Conservation (phyloP, 1,140 invertebrate species). For the Liolophura sinensis region DNA sequence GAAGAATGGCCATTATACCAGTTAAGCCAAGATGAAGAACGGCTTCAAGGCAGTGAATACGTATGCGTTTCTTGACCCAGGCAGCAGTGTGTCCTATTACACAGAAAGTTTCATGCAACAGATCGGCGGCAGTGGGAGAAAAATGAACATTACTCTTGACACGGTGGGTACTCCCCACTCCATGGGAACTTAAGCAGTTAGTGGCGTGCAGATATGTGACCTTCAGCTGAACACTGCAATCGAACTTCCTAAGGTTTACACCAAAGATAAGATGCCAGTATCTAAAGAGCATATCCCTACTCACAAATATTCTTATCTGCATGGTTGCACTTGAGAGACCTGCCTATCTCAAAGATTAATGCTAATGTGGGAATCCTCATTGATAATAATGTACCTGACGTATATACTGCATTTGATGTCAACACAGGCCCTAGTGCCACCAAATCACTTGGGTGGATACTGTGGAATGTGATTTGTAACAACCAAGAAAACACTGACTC, state of each 20-base stretch:
- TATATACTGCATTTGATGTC: slow-evolving; percentile 1
- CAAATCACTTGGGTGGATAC: slow-evolving; percentile 18
- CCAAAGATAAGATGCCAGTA: slow-evolving; percentile 11
- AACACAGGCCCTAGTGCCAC: slow-evolving; percentile 7
- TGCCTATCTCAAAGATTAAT: slow-evolving; percentile 2
- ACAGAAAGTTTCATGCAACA: no score
- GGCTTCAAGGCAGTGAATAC: no score
- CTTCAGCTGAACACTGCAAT: slow-evolving; percentile 8
- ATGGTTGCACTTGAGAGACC: slow-evolving; percentile 4
- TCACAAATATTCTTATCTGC: slow-evolving; percentile 1
- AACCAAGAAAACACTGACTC: no score
- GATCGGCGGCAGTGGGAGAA: no score
- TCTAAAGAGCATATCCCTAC: slow-evolving; percentile 5
- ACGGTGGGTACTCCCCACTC: no score
- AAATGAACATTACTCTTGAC: no score
- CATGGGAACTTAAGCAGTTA: no score
- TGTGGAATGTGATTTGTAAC: slow-evolving; percentile 10
- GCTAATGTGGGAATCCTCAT: slow-evolving; percentile 13
- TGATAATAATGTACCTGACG: slow-evolving; percentile 4
- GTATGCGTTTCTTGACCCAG: no score
- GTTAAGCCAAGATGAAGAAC: no score
- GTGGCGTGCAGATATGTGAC: no score
- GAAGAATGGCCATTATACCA: no score
- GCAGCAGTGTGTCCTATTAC: no score
- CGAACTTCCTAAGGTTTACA: slow-evolving; percentile 16